A percentile compares a stretch with the other conserved stretches of the same genome.
phyloP scores from a whole-genome alignment of 1,140 invertebrate species.

The Acromyrmex heyeri region DNA sequence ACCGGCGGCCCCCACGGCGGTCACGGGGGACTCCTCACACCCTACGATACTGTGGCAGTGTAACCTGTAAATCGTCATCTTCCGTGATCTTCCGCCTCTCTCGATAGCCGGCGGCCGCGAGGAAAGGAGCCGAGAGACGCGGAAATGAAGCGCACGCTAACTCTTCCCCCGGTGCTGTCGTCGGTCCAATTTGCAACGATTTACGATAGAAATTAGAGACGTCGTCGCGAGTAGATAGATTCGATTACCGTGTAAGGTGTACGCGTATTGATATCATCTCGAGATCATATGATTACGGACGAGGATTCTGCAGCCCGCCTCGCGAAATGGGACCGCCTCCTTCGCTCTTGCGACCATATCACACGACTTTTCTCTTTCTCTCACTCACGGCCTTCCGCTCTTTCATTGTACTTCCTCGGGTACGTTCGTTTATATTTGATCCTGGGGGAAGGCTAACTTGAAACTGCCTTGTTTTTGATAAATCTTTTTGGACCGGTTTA shows the following conservation, averaged over 20 bases:
- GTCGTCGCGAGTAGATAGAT: slow-evolving; percentile 76
- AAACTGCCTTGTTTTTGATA: slow-evolving; percentile 70
- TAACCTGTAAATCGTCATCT: slow-evolving; percentile 92
- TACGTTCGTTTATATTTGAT: slow-evolving; percentile 59
- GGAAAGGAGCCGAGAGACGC: slow-evolving; percentile 70
- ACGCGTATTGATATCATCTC: slow-evolving; percentile 52
- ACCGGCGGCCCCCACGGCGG: slow-evolving; percentile 89
- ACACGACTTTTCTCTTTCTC: neutral
- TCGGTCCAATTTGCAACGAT: slow-evolving; percentile 81
- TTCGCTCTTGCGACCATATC: slow-evolving; percentile 66
- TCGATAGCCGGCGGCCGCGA: slow-evolving; percentile 65
- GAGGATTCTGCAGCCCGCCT: slow-evolving; percentile 10
- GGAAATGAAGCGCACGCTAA: slow-evolving; percentile 72
- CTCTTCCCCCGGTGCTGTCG: slow-evolving; percentile 77
- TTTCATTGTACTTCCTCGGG: slow-evolving; percentile 35
- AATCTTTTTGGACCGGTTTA: neutral
- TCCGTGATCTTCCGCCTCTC: slow-evolving; percentile 72
- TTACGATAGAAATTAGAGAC: slow-evolving; percentile 72
- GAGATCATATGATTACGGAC: slow-evolving; percentile 16
- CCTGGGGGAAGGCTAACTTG: slow-evolving; percentile 45
- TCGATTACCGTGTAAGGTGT: slow-evolving; percentile 70
- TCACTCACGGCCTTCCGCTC: slow-evolving; percentile 59
- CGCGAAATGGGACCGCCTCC: slow-evolving; percentile 44
- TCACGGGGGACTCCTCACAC: slow-evolving; percentile 94
- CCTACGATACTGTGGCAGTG: slow-evolving; percentile 99